Base-by-base conservation (phyloP, 30 jellyfish, hydroid and myxozoan genomes). In the Calvadosia cruxmelitensis region DNA sequence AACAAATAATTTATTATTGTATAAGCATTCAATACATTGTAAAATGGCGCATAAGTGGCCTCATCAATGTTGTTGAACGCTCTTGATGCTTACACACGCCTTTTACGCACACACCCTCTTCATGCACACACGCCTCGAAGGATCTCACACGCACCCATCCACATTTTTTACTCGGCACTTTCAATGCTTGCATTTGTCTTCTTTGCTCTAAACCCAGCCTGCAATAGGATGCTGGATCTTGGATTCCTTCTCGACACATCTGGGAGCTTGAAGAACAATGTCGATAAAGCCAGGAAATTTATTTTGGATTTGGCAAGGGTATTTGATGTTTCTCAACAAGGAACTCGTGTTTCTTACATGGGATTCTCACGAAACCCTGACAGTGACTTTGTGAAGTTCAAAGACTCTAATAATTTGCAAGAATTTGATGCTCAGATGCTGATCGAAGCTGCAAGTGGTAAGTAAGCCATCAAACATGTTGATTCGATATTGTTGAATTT, bases 171-270 rank as follows among this genome's bases (percentile, higher is more conserved):
- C 10, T 42, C 20, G 57, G 10, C 57, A 42, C 20, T 42, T 42
- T 42, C 57, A 42, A 42, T 42, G 10, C n/a, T 49, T 49, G 16
- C 13, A 49, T 49, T 13, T 49, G 13, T 49, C 27, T 57, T 25
- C 5, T 57, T 13, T 57, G 20, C 65, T 30, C 27, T 20, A n/a
- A 13, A 49, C 28, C 1, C 31, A 87, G 94, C 52, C 13, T 87
- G 97, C 63, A 80, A 80, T 71, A 66, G 68, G 74, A 57, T 49
- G 1, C 35, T 87, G 20, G 97, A 87, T 51, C 78, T 87, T 33
- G 97, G 94, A 2, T 87, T 87, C 63, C 33, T 87, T 34, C 85
- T 74, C 53, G 94, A 87, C 64, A 64, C 52, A 12, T 87, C 94
- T 31, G 81, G 78, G 42, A 81, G 88, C 67, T 53, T 68, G 35